Base-by-base conservation (phyloP, 2,113 vertebrate genomes). In the Psettodes erumei region DNA sequence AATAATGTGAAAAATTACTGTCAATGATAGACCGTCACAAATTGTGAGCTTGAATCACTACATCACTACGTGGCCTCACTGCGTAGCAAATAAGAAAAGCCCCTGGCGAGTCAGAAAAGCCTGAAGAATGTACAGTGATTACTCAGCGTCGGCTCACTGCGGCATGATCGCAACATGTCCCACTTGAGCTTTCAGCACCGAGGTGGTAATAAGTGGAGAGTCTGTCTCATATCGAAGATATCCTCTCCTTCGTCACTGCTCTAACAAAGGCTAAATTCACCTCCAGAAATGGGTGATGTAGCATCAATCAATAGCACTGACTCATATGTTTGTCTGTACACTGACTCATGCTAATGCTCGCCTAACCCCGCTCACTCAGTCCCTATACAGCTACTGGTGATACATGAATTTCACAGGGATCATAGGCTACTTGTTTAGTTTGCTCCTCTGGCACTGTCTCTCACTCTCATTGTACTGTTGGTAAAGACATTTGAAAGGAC, bases 261-360 rank as follows among this genome's bases (percentile, higher is more conserved):
- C 65, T 35, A 25, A 3, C n/a, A 21, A 50, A 50, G 32, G 30
- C 30, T 62, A 30, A 27, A 65, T 45, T 66, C 40, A 66, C 60
- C 48, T n/a, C n/a, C n/a, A n/a, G n/a, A 37, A 10, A 21, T 59
- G 32, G 47, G 48, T 66, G 65, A 56, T 68, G 58, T 15, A 30
- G 60, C 71, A 37, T 75, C 61, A 51, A 45, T 13, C 51, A 53
- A 32, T n/a, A n/a, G n/a, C n/a, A n/a, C n/a, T n/a, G n/a, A n/a
- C n/a, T n/a, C n/a, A n/a, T n/a, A n/a, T n/a, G n/a, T n/a, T n/a
- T n/a, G n/a, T n/a, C n/a, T n/a, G n/a, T 35, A 47, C 37, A 51
- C 13, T 68, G 82, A 85, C 30, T 86, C 75, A 78, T 74, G 72
- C n/a, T n/a, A n/a, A n/a, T n/a, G n/a, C n/a, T n/a, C n/a, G 25